Base-by-base conservation (phyloP, 1,140 invertebrate species). In the Lepidostoma basale region DNA sequence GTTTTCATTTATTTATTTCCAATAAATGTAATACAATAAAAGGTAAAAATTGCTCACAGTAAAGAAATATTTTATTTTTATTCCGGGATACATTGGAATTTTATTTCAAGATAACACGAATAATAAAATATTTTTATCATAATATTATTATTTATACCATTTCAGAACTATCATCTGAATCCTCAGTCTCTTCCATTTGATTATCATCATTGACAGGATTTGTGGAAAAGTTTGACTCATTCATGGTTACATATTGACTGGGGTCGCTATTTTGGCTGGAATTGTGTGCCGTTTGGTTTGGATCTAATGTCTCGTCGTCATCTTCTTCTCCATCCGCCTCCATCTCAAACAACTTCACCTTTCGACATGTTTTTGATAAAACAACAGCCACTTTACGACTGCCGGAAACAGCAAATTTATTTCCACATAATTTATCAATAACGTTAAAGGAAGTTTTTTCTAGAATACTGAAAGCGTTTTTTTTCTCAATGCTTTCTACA, bases 311-410 rank as follows among this genome's bases (percentile, higher is more conserved):
- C 69, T 86, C 90, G 40, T 91, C 89, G 30, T 91, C 90, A 26
- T 94, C 90, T 70, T 95, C 94, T 70, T 97, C 95, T 4, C 92
- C 92, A 75, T 95, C 93, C 0, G 89, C 90, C 83, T 97, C 95
- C 88, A 96, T 96, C 78, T 97, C 94, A 75, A 94, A 92, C 30
- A 97, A 84, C 67, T 92, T 84, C 40, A 97, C 90, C 77, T 94
- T 93, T 59, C 92, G 86, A 66, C 84, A 83, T 72, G 87, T 92
- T 74, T 92, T 89, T 14, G 91, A 92, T 9, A 97, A 79, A 62
- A 97, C 87, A 44, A 95, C 92, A 8, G 93, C 90, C 20, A 97
- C 93, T 84, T 96, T 95, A 36, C 95, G 84, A 9, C 88, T 86
- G 0, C 95, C 94, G 66, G 94, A 96, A 0, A 97, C 94, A 4